Percentiles rank a stretch among this genome's conserved stretches.
Conservation (phyloP, 2,113 vertebrate genomes). For the Danionella cerebrum region DNA sequence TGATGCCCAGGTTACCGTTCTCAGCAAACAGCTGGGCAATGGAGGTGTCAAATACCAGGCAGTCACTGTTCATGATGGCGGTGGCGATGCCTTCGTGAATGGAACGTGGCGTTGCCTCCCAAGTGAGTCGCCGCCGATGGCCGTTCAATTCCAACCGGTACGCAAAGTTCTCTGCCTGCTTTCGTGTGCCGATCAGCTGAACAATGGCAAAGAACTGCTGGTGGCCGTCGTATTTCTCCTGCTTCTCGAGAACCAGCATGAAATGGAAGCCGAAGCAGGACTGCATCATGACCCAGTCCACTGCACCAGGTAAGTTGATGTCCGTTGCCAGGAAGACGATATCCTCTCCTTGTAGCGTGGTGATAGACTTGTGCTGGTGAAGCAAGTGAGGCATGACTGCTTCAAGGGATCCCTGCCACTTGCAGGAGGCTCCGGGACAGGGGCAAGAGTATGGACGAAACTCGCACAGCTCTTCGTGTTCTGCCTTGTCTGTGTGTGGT, state of each 20-base stretch:
- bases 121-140: slow-evolving; percentile 95
- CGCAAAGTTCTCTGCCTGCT: slow-evolving; percentile 98
- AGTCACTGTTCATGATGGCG: slow-evolving; percentile 99
- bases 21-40: slow-evolving; percentile 98
- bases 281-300: slow-evolving; percentile 99
- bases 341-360: slow-evolving; percentile 97
- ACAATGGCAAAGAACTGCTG: slow-evolving; percentile 99
- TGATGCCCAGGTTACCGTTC: slow-evolving; percentile 98
- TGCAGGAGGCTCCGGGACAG: slow-evolving; percentile 93
- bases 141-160: slow-evolving; percentile 96
- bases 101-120: slow-evolving; percentile 96
- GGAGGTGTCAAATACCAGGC: slow-evolving; percentile 97
- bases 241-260: slow-evolving; percentile 98
- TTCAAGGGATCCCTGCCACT: slow-evolving; percentile 97
- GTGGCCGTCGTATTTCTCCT: slow-evolving; percentile 98
- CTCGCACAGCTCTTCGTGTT: slow-evolving; percentile 98
- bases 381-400: slow-evolving; percentile 98
- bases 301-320: slow-evolving; percentile 96
- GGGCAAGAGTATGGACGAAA: slow-evolving; percentile 97
- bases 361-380: slow-evolving; percentile 98
- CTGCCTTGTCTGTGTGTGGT: slow-evolving; percentile 96
- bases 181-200: slow-evolving; percentile 96
- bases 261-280: slow-evolving; percentile 99
- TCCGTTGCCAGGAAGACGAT: slow-evolving; percentile 97
- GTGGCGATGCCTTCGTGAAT: slow-evolving; percentile 98